Evolutionary conservation across 2,113 vertebrate genomes (phyloP).

Genomic region (Nesoenas mayeri): DNA sequence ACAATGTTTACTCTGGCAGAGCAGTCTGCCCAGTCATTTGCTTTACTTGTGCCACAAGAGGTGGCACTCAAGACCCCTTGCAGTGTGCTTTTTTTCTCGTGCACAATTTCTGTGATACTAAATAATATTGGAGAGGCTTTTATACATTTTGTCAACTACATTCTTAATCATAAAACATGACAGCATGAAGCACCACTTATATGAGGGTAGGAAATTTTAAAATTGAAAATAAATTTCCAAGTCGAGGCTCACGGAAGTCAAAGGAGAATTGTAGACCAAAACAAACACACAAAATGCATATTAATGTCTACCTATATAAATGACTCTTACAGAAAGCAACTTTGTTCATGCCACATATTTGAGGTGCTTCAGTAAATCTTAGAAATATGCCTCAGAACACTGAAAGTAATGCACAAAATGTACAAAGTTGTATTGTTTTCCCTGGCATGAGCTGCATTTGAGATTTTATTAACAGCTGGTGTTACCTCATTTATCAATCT

Average conservation of each 20-base stretch:
- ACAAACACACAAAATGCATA: neutral
- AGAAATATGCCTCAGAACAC: neutral
- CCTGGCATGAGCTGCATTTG: neutral
- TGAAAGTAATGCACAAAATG: neutral
- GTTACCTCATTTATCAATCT: slow-evolving; percentile 11
- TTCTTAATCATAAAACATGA: neutral
- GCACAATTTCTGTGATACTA: neutral
- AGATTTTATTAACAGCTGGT: slow-evolving; percentile 15
- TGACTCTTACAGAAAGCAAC: neutral
- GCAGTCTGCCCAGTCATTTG: accelerated
- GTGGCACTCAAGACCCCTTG: neutral
- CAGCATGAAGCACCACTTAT: neutral
- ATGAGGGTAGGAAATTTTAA: neutral
- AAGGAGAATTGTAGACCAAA: neutral
- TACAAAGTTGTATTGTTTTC: neutral
- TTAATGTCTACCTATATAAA: neutral
- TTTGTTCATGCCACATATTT: neutral
- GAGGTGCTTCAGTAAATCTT: neutral
- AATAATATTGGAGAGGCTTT: neutral
- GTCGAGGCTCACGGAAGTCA: neutral
- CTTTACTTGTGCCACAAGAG: neutral
- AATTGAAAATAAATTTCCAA: neutral
- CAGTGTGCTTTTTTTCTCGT: neutral
- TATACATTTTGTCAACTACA: neutral
- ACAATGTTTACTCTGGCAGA: neutral